Conservation (phyloP, 2,113 vertebrate species). For the Promerops cafer region DNA sequence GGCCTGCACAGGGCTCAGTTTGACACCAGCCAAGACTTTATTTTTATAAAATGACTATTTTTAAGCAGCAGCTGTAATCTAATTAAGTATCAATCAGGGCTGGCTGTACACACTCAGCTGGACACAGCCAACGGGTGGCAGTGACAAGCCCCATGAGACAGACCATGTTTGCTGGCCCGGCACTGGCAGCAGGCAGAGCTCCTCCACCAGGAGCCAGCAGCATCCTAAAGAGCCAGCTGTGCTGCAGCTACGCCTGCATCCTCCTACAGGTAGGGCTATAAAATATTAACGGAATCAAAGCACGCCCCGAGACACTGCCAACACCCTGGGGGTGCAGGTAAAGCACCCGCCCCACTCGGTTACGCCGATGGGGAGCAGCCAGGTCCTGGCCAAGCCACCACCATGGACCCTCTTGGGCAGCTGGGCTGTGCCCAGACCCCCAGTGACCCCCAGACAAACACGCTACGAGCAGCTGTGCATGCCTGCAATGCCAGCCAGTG, state of each 20-base stretch:
- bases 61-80: conserved; percentile 33
- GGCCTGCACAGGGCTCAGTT: not conserved
- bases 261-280: not conserved
- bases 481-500: not conserved
- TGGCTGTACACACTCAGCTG: not conserved
- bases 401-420: fast-evolving
- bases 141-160: not conserved
- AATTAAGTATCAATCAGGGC: conserved; percentile 37
- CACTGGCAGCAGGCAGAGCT: not conserved
- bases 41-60: conserved; percentile 15
- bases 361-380: fast-evolving
- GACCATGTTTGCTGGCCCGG: not conserved
- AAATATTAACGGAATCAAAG: not conserved
- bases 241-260: not conserved
- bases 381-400: not conserved
- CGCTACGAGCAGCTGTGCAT: fast-evolving
- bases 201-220: not conserved
- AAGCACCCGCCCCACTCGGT: fast-evolving
- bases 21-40: not conserved
- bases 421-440: fast-evolving
- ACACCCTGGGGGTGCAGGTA: fast-evolving
- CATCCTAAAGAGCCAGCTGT: conserved; percentile 11
- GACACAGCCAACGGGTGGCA: not conserved
- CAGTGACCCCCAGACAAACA: fast-evolving
- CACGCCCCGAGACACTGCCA: fast-evolving